A percentile compares a stretch with the other conserved stretches of the same genome.
phyloP scores from a whole-genome alignment of 2,888 invertebrate species.

The Epirrita christyi region DNA sequence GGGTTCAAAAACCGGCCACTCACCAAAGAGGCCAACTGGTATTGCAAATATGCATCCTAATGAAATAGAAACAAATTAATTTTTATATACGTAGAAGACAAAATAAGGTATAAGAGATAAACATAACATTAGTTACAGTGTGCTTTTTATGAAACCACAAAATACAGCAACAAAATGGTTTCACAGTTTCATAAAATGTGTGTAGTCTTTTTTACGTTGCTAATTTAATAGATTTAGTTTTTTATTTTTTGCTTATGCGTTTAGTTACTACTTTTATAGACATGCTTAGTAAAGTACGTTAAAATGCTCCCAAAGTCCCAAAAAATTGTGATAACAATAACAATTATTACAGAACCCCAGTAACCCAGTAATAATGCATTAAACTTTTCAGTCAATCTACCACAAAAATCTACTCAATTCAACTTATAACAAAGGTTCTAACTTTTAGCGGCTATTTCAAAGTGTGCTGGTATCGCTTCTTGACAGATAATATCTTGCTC shows the following conservation, averaged over 20 bases:
- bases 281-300: conserved; percentile 25
- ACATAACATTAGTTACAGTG: conserved; percentile 58
- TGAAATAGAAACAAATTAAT: conserved; percentile 69
- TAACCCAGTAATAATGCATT: conserved; percentile 11
- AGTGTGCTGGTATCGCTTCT: too few species aligned
- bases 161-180: not conserved
- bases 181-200: conserved; percentile 41
- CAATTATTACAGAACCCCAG: too few species aligned
- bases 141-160: conserved; percentile 45
- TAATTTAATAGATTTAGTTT: conserved; percentile 12
- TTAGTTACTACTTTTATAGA: conserved; percentile 28
- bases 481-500: too few species aligned
- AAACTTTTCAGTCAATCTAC: conserved; percentile 1
- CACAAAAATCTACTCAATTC: not conserved
- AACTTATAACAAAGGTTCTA: not conserved
- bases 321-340: conserved; percentile 2
- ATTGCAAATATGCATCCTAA: conserved; percentile 82
- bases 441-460: too few species aligned
- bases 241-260: conserved; percentile 14
- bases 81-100: conserved; percentile 47
- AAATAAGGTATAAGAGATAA: conserved; percentile 40
- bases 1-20: conserved; percentile 68
- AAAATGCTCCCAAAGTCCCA: conserved; percentile 13
- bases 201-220: conserved; percentile 43
- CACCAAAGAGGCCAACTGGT: conserved; percentile 83